A percentile compares a stretch with the other conserved stretches of the same genome.
phyloP scores from a whole-genome alignment of 2,113 vertebrate genomes.

The Porphyrio hochstetteri region DNA sequence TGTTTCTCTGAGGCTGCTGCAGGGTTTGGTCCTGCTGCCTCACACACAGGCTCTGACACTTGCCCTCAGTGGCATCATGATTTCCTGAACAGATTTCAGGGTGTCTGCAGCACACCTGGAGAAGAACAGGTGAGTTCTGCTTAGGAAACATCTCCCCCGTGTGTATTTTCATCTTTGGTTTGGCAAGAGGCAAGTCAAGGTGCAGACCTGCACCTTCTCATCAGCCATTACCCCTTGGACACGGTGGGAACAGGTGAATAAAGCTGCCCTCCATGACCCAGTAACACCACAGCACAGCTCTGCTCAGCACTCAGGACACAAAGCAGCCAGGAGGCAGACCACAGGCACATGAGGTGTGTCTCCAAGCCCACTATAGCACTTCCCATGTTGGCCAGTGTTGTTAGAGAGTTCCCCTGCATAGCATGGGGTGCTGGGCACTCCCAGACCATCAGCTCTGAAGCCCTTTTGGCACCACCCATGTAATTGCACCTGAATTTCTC shows the following conservation, averaged over 20 bases:
- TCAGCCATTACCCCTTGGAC: background rate
- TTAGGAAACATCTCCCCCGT: background rate
- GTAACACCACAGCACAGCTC: too few relatives aligned
- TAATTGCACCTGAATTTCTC: background rate
- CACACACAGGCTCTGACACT: background rate
- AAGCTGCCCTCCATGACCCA: background rate
- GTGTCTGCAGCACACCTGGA: background rate
- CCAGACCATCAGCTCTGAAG: background rate
- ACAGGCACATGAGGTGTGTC: background rate
- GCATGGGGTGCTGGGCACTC: background rate
- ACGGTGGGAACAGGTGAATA: background rate
- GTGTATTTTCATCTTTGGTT: too few relatives aligned
- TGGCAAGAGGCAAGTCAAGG: background rate
- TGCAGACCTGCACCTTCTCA: background rate
- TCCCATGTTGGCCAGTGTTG: rapidly evolving
- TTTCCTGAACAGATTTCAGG: background rate
- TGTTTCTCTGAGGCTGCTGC: background rate
- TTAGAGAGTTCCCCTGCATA: background rate
- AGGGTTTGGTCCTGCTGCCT: background rate
- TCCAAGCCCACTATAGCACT: background rate
- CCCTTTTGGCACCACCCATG: background rate
- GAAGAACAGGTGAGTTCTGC: background rate
- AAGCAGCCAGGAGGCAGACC: background rate
- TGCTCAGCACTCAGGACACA: background rate
- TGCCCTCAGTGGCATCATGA: rapidly evolving